Percentiles rank a stretch among this genome's conserved stretches.
Conservation (phyloP, 2,113 vertebrate genomes). For the Prionailurus bengalensis region DNA sequence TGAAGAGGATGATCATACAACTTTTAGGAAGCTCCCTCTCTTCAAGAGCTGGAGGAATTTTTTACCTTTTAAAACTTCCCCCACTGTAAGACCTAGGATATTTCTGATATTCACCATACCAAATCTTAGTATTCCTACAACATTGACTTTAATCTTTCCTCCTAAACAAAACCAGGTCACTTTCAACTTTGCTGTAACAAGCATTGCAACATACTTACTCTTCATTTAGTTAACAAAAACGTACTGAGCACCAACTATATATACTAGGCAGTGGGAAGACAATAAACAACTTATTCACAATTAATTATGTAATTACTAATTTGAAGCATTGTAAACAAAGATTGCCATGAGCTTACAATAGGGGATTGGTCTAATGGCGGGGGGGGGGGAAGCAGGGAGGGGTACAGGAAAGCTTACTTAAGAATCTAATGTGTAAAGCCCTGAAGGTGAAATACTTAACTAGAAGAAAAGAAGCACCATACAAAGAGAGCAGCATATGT, state of each 20-base stretch:
- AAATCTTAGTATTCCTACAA: neutral
- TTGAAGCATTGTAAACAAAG: neutral
- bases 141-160: neutral
- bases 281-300: neutral
- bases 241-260: neutral
- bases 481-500: neutral
- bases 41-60: neutral
- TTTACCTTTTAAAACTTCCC: neutral
- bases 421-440: conserved; percentile 3
- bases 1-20: neutral
- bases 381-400: neutral
- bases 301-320: neutral
- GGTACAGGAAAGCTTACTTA: neutral
- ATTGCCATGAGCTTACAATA: neutral
- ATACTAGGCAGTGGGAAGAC: neutral
- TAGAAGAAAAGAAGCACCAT: neutral
- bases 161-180: neutral
- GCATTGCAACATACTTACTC: neutral
- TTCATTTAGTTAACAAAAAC: conserved; percentile 17
- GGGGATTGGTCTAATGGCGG: neutral
- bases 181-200: conserved; percentile 44
- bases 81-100: neutral
- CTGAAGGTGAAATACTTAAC: neutral
- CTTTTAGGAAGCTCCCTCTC: neutral
- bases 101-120: neutral